Evolutionary conservation across 2,797 vertebrate species (phyloP), one percentile per base, ranked within the genome.

Genomic region (Pteronotus mesoamericanus): DNA sequence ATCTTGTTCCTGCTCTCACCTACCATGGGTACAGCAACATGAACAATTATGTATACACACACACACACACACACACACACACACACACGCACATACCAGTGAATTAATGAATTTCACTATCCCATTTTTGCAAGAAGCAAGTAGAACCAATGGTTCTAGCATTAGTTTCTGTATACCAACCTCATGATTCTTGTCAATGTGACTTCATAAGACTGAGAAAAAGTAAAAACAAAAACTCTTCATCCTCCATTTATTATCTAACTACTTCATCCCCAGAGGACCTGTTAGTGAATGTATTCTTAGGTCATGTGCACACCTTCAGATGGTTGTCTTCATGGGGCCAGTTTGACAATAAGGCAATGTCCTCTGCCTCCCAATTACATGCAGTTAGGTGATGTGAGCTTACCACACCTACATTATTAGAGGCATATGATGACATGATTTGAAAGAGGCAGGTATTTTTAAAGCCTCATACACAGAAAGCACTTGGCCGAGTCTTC

Each of bases 391-490:
- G 61, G 10, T 71, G 34, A 86, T 72, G 12, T 57, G 37, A n/a
- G 21, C 26, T 94, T 39, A 39, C 39, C 22, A 46, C 32, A 57
- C 57, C n/a, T 74, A 90, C 48, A 37, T 88, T 57, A 89, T 89
- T 46, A 89, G 51, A 92, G 32, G 9, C 46, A 86, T 44, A 87
- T 78, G 83, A 94, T 96, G 37, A 2, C 29, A 61, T 55, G 6
- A 55, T 53, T 93, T 10, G 80, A 95, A 91, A 89, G 39, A 77
- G 39, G 66, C 9, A 64, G 34, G 2, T 83, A 84, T 82, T 90
- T 94, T 89, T 95, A 89, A 93, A 94, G 37, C 61, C 68, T 46
- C 87, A 84, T 89, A 29, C 64, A 93, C 48, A 86, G 16, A 66
- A 86, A 85, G 4, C 71, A 93, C 4, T 48, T 48, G 86, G 32